A percentile compares a stretch with the other conserved stretches of the same genome.
phyloP scores from a whole-genome alignment of 2,797 vertebrate species.

The Zalophus californianus region DNA sequence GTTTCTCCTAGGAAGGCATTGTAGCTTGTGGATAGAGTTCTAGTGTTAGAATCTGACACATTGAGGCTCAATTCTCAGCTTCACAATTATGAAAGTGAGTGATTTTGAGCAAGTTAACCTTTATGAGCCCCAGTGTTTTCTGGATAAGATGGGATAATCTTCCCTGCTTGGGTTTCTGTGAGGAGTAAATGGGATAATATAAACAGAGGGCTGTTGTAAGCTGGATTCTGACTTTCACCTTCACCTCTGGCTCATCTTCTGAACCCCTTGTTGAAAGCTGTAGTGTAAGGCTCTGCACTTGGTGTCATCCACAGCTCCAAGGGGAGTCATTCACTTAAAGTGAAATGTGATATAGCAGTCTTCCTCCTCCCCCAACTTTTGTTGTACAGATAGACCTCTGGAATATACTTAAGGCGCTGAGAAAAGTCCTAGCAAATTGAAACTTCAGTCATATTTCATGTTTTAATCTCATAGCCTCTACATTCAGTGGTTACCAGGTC shows the following conservation, averaged over 20 bases:
- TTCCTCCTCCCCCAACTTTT: background rate
- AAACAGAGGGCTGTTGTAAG: background rate
- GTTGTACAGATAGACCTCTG: background rate
- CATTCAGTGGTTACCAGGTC: background rate
- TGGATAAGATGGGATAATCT: background rate
- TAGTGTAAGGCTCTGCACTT: background rate
- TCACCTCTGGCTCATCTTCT: background rate
- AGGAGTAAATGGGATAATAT: background rate
- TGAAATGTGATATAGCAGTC: background rate
- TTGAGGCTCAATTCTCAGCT: background rate
- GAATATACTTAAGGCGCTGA: background rate
- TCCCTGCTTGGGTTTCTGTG: background rate
- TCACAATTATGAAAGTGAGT: background rate
- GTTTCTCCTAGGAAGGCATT: background rate
- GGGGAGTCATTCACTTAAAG: background rate
- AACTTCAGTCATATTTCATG: background rate
- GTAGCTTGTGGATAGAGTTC: background rate
- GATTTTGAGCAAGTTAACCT: slow-evolving; percentile 15
- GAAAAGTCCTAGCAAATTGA: background rate
- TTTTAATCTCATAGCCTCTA: background rate
- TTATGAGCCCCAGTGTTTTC: background rate
- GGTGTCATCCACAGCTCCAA: background rate
- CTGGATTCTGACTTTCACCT: background rate
- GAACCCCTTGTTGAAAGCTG: background rate
- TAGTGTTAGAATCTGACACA: background rate